Base-by-base conservation (phyloP, 2,113 vertebrate genomes). In the Columba janthina region DNA sequence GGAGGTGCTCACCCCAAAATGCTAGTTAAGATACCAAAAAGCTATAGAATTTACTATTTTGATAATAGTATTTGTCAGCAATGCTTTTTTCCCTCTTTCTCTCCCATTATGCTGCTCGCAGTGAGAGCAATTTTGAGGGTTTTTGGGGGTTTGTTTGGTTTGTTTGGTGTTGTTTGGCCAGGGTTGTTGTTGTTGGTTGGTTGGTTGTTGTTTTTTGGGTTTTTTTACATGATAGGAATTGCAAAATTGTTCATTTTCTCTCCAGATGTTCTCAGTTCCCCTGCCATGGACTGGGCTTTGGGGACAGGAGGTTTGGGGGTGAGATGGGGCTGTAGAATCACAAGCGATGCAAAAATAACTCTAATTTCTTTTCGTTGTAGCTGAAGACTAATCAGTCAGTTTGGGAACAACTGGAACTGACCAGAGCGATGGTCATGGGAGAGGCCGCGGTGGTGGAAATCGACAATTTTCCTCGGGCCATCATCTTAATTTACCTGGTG, bases 401-500 rank as follows among this genome's bases (percentile, higher is more conserved):
- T 29, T 98, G 98, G 98, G 98, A 97, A 0, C 99, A 99, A 76
- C 96, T 99, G 84, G 96, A 97, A 12, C 85, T 97, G 50, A 97
- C 99, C 10, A 98, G 95, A 66, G 99, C 98, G 19, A 93, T 98
- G 48, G 98, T 99, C 71, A 99, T 99, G 99, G 99, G 99, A 77
- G 99, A 99, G 96, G 98, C 98, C 2, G 98, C 98, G 1, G 98
- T 98, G 74, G 98, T 99, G 96, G 99, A 99, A 97, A 99, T 99
- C 66, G 99, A 98, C 81, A 98, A 98, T 70, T 99, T 99, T 92
- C 98, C 99, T 32, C 98, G 99, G 28, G 99, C 98, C 6, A 98
- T 99, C 58, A 99, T 99, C 97, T 98, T 99, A 66, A 99, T 99
- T 97, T 99, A 99, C 95, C 97, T 99, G 19, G 99, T 99, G 42